Conservation (phyloP, 2,113 vertebrate species). For the Hippocampus guttulatus region DNA sequence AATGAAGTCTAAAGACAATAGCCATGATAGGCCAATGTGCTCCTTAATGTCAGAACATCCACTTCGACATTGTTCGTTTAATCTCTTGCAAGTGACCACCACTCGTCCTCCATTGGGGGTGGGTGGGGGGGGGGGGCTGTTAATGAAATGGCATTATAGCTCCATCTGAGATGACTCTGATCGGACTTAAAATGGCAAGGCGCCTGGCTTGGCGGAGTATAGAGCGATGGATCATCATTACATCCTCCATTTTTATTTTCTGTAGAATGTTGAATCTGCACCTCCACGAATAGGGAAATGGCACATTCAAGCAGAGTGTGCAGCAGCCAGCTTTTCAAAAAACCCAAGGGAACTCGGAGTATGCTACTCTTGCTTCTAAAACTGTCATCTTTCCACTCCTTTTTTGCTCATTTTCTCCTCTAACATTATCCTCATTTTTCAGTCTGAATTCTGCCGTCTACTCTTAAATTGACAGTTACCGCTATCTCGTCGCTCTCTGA, state of each 20-base stretch:
- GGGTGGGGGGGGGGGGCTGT: conserved; percentile 35
- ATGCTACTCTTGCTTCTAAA: conserved; percentile 54
- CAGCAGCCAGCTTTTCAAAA: conserved; percentile 39
- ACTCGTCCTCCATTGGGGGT: conserved; percentile 39
- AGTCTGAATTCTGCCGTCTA: conserved; percentile 45
- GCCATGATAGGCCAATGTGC: conserved; percentile 62
- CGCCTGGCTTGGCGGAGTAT: conserved; percentile 36
- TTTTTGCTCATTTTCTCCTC: conserved; percentile 22
- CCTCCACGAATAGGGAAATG: conserved; percentile 51
- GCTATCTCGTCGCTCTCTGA: conserved; percentile 50
- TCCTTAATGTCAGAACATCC: conserved; percentile 67
- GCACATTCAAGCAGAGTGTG: conserved; percentile 40
- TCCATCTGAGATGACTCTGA: conserved; percentile 61
- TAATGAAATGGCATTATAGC: conserved; percentile 66
- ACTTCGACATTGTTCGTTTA: conserved; percentile 67
- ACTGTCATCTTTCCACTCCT: conserved; percentile 50
- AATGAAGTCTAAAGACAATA: conserved; percentile 75
- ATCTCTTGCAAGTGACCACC: conserved; percentile 37
- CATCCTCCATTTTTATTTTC: conserved; percentile 59
- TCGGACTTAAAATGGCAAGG: conserved; percentile 64
- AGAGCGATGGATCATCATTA: conserved; percentile 51
- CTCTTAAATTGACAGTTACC: conserved; percentile 63
- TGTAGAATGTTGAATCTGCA: conserved; percentile 58
- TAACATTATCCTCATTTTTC: conserved; percentile 27
- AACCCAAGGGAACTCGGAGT: conserved; percentile 51